Percentiles rank a stretch among this genome's conserved stretches.
These are phyloP conservation scores for Spicauda simplicius DNA, from an alignment of 2,888 invertebrate genomes.

Conservation along the genomic window DNA sequence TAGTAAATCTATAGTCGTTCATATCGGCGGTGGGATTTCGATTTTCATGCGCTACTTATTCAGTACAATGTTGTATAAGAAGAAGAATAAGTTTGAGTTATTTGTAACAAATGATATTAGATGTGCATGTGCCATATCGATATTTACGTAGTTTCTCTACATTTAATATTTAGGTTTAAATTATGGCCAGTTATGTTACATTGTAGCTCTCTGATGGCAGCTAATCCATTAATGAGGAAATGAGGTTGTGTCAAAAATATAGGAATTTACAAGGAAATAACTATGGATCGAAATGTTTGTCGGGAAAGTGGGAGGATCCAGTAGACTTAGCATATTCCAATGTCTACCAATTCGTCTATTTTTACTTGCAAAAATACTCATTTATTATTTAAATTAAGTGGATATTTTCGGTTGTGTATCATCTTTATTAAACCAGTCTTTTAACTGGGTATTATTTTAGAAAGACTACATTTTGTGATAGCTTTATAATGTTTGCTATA, in stretches of 20 bases:
- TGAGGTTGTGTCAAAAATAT: neutral
- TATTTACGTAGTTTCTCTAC: slow-evolving; percentile 6
- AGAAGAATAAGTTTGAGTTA: neutral
- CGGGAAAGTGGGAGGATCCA: too few relatives aligned
- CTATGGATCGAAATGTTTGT: too few relatives aligned
- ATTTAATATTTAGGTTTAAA: slow-evolving; percentile 18
- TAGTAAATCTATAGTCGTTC: slow-evolving; percentile 9
- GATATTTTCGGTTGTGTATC: slow-evolving; percentile 5
- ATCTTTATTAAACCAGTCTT: neutral
- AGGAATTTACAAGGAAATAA: too few relatives aligned
- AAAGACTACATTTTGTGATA: neutral
- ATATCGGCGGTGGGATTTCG: neutral
- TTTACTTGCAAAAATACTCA: too few relatives aligned
- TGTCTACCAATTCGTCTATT: too few relatives aligned
- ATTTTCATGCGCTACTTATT: neutral
- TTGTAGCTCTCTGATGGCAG: neutral
- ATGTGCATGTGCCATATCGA: slow-evolving; percentile 11
- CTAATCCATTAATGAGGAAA: neutral
- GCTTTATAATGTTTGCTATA: neutral
- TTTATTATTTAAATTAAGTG: neutral
- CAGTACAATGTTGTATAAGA: slow-evolving; percentile 16
- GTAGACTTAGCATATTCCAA: too few relatives aligned
- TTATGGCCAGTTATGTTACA: slow-evolving; percentile 5
- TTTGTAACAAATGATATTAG: neutral
- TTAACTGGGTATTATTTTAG: too few relatives aligned